Base-by-base conservation (phyloP, 2,113 vertebrate species). In the Catagonus wagneri region DNA sequence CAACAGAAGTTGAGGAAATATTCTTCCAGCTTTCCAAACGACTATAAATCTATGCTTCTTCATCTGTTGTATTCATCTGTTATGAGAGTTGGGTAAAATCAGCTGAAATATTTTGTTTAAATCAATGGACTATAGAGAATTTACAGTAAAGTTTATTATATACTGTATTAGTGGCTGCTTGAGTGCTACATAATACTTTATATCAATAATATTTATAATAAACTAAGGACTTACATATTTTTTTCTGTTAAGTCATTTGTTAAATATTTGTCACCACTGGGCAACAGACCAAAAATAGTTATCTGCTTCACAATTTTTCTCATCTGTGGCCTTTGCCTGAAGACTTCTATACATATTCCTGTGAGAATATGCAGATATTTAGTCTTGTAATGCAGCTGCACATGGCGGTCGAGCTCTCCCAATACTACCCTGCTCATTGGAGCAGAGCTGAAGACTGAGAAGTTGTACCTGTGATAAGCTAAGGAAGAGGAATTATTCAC, bases 131-230 rank as follows among this genome's bases (percentile, higher is more conserved):
- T 61, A 29, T 19, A 76, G 19, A 1, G 23, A 91, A 92, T 90
- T 79, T 94, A 44, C 9, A 84, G 22, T 79, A 52, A 87, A 69
- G 23, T 3, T 0, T 54, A 44, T 56, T n/a, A 1, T 17, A 10
- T 34, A 22, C 25, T 83, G 76, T 66, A 44, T 8, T 89, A 60
- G 72, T 78, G 85, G 25, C 50, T 58, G 44, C 7, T 23, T 76
- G 5, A 20, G 0, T 34, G 5, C 25, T 74, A 58, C 8, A 83
- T 6, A 66, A 66, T 50, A 1, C 23, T 95, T 80, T 75, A 60
- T 94, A 23, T 69, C 29, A 83, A 12, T 74, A 90, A 89, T 75
- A 60, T 56, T 71, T 89, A 65, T 39, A 87, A 69, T 68, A 85
- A 65, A 58, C 9, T 87, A 39, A n/a, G 0, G 36, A 52, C 7